Percentiles rank a stretch among this genome's conserved stretches.
These are phyloP conservation scores for Ephialtes manifestator DNA, from an alignment of 2,888 invertebrate genomes.

Conservation along the genomic window DNA sequence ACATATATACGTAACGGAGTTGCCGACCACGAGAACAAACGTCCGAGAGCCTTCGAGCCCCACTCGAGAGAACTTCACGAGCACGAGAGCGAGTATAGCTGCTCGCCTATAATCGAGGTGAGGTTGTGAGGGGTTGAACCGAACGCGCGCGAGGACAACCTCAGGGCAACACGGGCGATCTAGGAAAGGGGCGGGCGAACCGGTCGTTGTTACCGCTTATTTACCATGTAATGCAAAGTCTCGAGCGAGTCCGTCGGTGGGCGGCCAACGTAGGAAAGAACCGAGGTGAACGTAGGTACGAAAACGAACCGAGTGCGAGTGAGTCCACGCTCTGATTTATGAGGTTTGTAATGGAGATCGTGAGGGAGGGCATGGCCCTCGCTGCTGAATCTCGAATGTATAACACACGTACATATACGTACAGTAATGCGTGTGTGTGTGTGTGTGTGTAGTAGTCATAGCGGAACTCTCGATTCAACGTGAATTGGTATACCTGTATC, in stretches of 20 bases:
- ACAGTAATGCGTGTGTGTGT: constrained; percentile 12
- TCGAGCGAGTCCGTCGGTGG: constrained; percentile 62
- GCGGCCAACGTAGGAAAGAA: constrained; percentile 51
- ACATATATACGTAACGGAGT: constrained; percentile 19
- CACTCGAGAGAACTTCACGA: constrained; percentile 39
- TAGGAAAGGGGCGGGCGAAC: constrained; percentile 56
- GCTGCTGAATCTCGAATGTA: constrained; percentile 50
- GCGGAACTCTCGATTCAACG: constrained; percentile 25
- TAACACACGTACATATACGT: constrained; percentile 9
- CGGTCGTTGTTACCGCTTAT: constrained; percentile 80
- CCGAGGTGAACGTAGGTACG: constrained; percentile 35
- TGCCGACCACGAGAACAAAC: constrained; percentile 46
- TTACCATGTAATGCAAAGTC: constrained; percentile 78
- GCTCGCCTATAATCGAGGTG: constrained; percentile 53
- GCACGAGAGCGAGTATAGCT: constrained; percentile 30
- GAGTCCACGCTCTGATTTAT: constrained; percentile 75
- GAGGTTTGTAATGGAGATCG: constrained; percentile 73
- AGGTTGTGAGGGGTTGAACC: constrained; percentile 47
- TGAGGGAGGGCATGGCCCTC: constrained; percentile 54
- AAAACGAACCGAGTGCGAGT: constrained; percentile 59
- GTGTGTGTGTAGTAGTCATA: constrained; percentile 18
- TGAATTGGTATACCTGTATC: constrained; percentile 19
- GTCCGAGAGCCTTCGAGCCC: constrained; percentile 41
- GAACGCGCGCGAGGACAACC: constrained; percentile 49
- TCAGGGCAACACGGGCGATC: constrained; percentile 52